Evolutionary conservation across 2,113 vertebrate genomes (phyloP), one percentile per base, ranked within the genome.

Genomic region (Macaca mulatta): DNA sequence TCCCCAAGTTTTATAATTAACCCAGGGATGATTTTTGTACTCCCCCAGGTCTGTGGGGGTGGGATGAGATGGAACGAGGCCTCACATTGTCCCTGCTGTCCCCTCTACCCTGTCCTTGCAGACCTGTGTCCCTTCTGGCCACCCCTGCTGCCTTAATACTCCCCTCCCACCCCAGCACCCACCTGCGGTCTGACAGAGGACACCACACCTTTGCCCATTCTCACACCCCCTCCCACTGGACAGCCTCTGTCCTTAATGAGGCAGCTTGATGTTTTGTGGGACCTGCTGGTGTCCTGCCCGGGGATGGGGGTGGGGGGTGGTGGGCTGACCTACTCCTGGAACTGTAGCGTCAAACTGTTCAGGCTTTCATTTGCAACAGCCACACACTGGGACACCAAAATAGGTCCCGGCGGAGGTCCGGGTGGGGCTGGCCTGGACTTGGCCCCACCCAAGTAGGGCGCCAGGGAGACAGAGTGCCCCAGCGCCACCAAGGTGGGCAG

Each of bases 1-100:
- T 3, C 43, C 14, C 50, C 11, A 25, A 32, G 55, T 50, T 78
- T 35, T 90, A 94, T 97, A 97, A 97, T 97, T 87, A 96, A 91
- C 92, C 50, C 82, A 64, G 81, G 40, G 92, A 30, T 97, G 83
- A 79, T 92, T 92, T 86, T 84, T 97, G 96, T 94, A 32, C 88
- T 96, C 91, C 30, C 35, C 52, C 18, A 38, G 89, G 57, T 69
- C 86, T 96, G 32, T 80, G 92, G 43, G 96, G 72, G 55, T 72
- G 20, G 16, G 45, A 30, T 20, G 2, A 1, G 9, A 3, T 43
- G 40, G 45, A 32, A 22, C 23, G 45, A n/a, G 23, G 77, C 23
- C 83, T 43, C 38, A 17, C 5, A 0, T 10, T 1, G 35, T 48
- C n/a, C 23, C n/a, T 25, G 32, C 69, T 17, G 80, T 94, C 9